Evolutionary conservation across 2,113 vertebrate genomes (phyloP), one percentile per base, ranked within the genome.

Genomic region (zebrafish (Danio rerio)): DNA sequence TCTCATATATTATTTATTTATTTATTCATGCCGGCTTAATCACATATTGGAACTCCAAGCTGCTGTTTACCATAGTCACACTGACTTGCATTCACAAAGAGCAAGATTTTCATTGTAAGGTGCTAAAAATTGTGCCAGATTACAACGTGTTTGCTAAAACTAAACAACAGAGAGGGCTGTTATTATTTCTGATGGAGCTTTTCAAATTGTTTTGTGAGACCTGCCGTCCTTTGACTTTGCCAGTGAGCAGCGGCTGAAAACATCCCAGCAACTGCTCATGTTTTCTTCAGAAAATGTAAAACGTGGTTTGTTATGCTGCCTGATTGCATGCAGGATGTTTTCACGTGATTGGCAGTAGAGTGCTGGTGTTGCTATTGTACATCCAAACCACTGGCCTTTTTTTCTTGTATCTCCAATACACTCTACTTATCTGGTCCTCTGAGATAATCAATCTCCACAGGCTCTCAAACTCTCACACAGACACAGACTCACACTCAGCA

Each of bases 391-490:
- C 42, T 71, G 21, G 12, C 5, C 55, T 31, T 31, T 58, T 80
- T 58, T 45, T n/a, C 20, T 45, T 71, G 66, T n/a, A 59, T 72
- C 68, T 72, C 45, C 58, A 71, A 59, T 58, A 80, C 42, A 80
- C 53, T 59, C 21, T 61, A n/a, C 15, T 72, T 59, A 81, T 62
- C 56, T 81, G 79, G 45, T 81, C 31, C 69, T 73, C 31, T 53
- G 61, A 62, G 80, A 73, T 73, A 63, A 73, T 59, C 13, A 49
- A 42, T 72, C 56, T 65, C 69, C 69, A 81, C 69, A 63, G 43
- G 65, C 65, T 68, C 43, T 47, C 9, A 68, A 45, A 68, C 63
- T 68, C 42, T 45, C 11, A 15, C 20, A 62, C 80, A 81, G 2
- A 71, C 55, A 69, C 62, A 78, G 16, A 16, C 50, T 40, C 1